Evolutionary conservation across 1,140 invertebrate species (phyloP).

Genomic region (Brachionus rotundiformis): DNA sequence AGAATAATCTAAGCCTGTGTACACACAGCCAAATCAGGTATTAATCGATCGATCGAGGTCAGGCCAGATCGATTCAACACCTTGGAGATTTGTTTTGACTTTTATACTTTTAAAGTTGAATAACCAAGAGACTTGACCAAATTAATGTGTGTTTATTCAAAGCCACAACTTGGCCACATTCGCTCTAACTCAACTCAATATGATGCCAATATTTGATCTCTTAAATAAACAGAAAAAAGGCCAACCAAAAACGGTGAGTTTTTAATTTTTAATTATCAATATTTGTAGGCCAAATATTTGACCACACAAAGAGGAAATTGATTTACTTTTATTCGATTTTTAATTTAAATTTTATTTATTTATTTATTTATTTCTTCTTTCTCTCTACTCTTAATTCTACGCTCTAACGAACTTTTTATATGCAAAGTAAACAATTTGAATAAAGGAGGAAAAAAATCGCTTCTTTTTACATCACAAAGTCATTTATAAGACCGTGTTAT

Average conservation of each 20-base stretch:
- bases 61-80: background rate
- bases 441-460: background rate
- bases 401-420: constrained; percentile 17
- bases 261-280: constrained; percentile 20
- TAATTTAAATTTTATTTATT: constrained; percentile 8
- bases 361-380: background rate
- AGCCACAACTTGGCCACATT: background rate
- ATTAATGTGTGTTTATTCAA: background rate
- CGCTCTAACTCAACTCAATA: constrained; percentile 14
- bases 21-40: constrained; percentile 17
- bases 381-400: background rate
- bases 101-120: constrained; percentile 21
- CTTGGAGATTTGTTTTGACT: background rate
- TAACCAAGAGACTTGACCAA: constrained; percentile 19
- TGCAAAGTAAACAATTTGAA: constrained; percentile 19
- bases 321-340: constrained; percentile 19
- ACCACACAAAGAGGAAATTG: constrained; percentile 4
- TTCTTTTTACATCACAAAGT: constrained; percentile 46
- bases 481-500: constrained; percentile 37
- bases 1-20: background rate
- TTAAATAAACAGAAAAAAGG: constrained; percentile 25
- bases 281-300: constrained; percentile 33
- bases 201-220: constrained; percentile 37
- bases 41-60: background rate
- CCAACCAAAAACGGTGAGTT: constrained; percentile 5